These are phyloP conservation scores for Smittia aterrima DNA, from an alignment of 2,888 invertebrate genomes.

Conservation along the genomic window DNA sequence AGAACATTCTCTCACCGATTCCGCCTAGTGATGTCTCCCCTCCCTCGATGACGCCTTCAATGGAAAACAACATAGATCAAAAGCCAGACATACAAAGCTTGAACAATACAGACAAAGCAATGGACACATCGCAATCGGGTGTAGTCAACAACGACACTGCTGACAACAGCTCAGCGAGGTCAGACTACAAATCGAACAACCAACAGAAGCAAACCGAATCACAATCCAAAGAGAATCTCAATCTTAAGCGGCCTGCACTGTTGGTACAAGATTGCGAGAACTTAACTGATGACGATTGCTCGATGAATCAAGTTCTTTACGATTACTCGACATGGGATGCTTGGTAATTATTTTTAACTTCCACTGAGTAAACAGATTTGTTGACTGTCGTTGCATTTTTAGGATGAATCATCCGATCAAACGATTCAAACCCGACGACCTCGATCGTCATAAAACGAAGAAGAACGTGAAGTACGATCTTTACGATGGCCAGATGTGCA, in stretches of 20 bases:
- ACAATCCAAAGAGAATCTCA: neutral
- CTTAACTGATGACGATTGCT: slow-evolving; percentile 76
- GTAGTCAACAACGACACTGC: slow-evolving; percentile 51
- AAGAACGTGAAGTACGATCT: slow-evolving; percentile 55
- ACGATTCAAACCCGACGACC: slow-evolving; percentile 59
- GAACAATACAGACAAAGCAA: neutral
- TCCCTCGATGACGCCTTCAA: neutral
- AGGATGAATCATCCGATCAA: slow-evolving; percentile 91
- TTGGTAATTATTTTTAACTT: slow-evolving; percentile 62
- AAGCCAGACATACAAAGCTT: slow-evolving; percentile 25
- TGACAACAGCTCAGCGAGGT: slow-evolving; percentile 42
- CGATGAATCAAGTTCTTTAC: slow-evolving; percentile 77
- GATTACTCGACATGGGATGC: slow-evolving; percentile 82
- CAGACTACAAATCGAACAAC: neutral
- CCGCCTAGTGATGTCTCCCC: slow-evolving; percentile 51
- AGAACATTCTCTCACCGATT: slow-evolving; percentile 60
- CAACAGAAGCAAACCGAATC: slow-evolving; percentile 40
- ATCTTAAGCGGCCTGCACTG: slow-evolving; percentile 72
- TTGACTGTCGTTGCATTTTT: no score
- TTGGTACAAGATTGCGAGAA: slow-evolving; percentile 75
- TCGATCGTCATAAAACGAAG: slow-evolving; percentile 50
- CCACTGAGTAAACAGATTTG: neutral
- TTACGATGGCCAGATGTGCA: slow-evolving; percentile 62
- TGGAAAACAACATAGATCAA: slow-evolving; percentile 28
- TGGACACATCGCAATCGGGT: slow-evolving; percentile 43